Evolutionary conservation across 1,140 invertebrate genomes (phyloP), one percentile per base, ranked within the genome.

Genomic region (Caenorhabditis remanei): DNA sequence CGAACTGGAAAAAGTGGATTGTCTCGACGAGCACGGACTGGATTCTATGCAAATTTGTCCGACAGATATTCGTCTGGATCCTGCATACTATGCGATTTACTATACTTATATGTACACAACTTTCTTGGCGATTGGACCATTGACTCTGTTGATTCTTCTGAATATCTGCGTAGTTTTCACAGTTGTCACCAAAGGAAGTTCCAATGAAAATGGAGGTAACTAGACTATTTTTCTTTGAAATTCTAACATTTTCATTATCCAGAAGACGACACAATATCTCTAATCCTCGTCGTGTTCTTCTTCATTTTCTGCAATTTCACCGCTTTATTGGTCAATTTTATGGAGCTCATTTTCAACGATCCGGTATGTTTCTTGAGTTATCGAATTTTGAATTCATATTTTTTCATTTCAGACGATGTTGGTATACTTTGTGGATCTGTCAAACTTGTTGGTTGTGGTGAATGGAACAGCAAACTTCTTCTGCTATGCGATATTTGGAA

Each of bases 301-400:
- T 92, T 92, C 85, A 92, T 92, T 83, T 93, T 92, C 85, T 92
- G 92, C 86, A 92, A 92, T 71, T 92, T 91, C 83, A 91, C 89
- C 7, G 92, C 92, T 32, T 85, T 92, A n/a, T 58, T 92, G 41
- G 90, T 92, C 79, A 92, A 92, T 84, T 92, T 92, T 84, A 88
- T 92, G 55, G 91, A 92, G 87, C 53, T 92, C 16, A 90, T 91
- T 5, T 84, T 92, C 43, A 89, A 91, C 79, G 91, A 93, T 55
- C 91, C 92, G 89, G 90, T 92, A 63, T 71, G 55, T 55, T 21
- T 79, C 46, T 43, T 63, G 9, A 14, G 21, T 50, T 46, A 86
- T 90, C 63, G 21, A 24, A 46, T 32, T 13, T 41, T 43, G 21
- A 58, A 24, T 4, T 2, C 16, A 50, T 67, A n/a, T 13, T 67